Evolutionary conservation across 2,797 vertebrate genomes (phyloP), one percentile per base, ranked within the genome.

Genomic region (Percopsis omiscomaycus): DNA sequence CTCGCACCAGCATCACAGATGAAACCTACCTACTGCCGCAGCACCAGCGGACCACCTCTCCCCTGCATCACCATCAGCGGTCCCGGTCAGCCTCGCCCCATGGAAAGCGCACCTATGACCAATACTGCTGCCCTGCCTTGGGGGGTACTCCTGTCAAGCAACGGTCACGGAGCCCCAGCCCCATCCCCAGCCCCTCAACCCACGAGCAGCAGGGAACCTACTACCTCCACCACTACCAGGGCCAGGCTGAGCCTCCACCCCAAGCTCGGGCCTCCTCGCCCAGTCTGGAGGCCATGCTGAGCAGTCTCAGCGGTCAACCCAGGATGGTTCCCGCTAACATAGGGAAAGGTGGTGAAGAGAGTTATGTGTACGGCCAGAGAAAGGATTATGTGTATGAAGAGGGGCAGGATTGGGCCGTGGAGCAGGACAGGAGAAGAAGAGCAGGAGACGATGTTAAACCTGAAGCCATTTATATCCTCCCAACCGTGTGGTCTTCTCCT

Each of bases 11-110:
- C 88, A 84, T 93, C 91, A 94, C 92, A 50, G 95, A 97, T 67
- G 96, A 98, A 80, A 92, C 91, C 87, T 95, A 86, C 85, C 93
- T 94, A 4, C 37, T 75, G 59, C 85, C 87, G 3, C 84, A 82
- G 57, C 69, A 84, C 15, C 81, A 79, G 8, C 62, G 80, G 88
- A 81, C 87, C 78, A 68, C 79, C 87, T 91, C 68, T 82, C 93
- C 90, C 58, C 94, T 79, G 88, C 91, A 84, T 89, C 96, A 22
- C 22, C 22, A 85, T 90, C 95, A 94, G 80, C 94, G 95, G 59
- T 98, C 96, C 58, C 95, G 96, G 79, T 96, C 96, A 1, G 89
- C 90, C 32, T 98, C 96, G 1, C 97, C 96, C 0, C 93, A 96
- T 59, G 93, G 94, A 75, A 98, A 98, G 80, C 92, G 97, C 73